A percentile compares a stretch with the other conserved stretches of the same genome.
Conservation (phyloP, 2,888 invertebrate genomes). For the Pachydiplax longipennis region DNA sequence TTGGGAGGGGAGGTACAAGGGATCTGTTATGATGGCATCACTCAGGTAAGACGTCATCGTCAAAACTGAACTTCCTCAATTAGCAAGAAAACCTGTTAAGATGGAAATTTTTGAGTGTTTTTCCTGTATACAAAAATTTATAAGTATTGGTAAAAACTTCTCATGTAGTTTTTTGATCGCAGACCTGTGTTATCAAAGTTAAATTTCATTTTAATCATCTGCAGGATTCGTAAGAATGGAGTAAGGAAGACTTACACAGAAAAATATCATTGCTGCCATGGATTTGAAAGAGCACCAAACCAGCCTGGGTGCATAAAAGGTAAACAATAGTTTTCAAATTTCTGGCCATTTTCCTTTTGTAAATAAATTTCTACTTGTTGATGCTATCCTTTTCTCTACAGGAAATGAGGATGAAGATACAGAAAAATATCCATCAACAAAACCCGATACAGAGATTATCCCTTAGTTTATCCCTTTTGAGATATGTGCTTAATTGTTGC, state of each 20-base stretch:
- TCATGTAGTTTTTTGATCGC: too few species aligned
- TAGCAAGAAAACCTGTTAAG: too few species aligned
- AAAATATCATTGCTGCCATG: constrained; percentile 74
- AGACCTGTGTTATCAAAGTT: background rate
- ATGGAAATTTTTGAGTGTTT: too few species aligned
- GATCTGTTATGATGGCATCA: too few species aligned
- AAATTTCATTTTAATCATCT: background rate
- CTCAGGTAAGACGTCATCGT: too few species aligned
- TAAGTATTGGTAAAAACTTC: too few species aligned
- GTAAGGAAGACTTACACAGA: constrained; percentile 69
- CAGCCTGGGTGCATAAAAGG: constrained; percentile 60
- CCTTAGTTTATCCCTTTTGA: background rate
- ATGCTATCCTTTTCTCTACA: background rate
- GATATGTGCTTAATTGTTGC: background rate
- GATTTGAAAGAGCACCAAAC: constrained; percentile 60
- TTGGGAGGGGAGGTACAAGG: too few species aligned
- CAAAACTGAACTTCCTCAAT: too few species aligned
- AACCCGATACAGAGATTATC: background rate
- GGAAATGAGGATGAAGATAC: background rate
- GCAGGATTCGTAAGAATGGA: constrained; percentile 66
- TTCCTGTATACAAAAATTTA: too few species aligned
- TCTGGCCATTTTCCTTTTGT: background rate
- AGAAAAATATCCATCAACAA: background rate
- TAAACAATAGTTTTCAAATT: constrained; percentile 50
- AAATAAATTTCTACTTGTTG: background rate